Conservation (phyloP, 92 coral and sea anemone species). For the Metridium senile region DNA sequence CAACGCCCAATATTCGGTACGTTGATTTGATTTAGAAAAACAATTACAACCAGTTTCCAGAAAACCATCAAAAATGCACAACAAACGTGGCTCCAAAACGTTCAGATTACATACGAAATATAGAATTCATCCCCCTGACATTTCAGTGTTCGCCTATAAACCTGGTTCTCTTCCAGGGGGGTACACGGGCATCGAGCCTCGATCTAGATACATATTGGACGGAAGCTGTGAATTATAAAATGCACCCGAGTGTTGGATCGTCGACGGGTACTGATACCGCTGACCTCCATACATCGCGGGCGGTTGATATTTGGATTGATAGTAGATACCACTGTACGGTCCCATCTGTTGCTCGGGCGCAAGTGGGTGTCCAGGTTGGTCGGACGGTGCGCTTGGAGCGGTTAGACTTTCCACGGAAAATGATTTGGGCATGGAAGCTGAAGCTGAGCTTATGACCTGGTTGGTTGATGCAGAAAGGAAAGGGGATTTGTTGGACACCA, state of each 20-base stretch:
- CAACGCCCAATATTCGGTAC: background rate
- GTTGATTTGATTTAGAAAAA: background rate
- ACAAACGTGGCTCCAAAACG: background rate
- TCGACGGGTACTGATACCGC: constrained; percentile 87
- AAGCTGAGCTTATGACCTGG: constrained; percentile 57
- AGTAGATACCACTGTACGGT: constrained; percentile 92
- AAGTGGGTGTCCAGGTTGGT: constrained; percentile 68
- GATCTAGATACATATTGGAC: constrained; percentile 87
- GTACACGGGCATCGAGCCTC: constrained; percentile 92
- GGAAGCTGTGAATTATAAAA: constrained; percentile 90
- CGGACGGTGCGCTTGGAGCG: constrained; percentile 82
- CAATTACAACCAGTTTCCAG: background rate
- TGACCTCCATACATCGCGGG: constrained; percentile 82
- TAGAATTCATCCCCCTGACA: constrained; percentile 16
- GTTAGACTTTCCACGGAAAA: constrained; percentile 98
- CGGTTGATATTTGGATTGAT: constrained; percentile 83
- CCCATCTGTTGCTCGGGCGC: constrained; percentile 74
- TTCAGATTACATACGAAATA: constrained; percentile 12
- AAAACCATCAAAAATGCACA: background rate
- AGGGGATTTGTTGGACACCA: constrained; percentile 77
- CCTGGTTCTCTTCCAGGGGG: constrained; percentile 93
- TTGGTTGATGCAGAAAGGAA: constrained; percentile 64
- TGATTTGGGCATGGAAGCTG: constrained; percentile 72
- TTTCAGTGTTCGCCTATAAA: constrained; percentile 35
- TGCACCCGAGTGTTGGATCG: constrained; percentile 84